A percentile compares a stretch with the other conserved stretches of the same genome.
Evolutionary conservation across 2,113 vertebrate genomes (phyloP).

Genomic region (Anoura caudifer): DNA sequence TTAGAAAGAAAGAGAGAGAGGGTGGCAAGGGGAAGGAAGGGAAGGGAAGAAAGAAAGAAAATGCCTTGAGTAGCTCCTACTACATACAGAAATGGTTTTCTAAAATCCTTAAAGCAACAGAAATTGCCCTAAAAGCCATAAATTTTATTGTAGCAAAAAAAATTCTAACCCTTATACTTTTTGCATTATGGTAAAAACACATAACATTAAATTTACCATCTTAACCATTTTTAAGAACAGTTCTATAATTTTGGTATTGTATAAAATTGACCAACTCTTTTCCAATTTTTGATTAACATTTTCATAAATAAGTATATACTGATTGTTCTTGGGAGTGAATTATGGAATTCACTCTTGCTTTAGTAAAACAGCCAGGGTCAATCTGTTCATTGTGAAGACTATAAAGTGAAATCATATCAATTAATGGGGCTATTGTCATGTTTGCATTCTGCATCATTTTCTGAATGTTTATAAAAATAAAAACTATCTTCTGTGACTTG

Average conservation of each 20-base stretch:
- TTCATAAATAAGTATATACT: background rate
- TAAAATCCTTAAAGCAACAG: background rate
- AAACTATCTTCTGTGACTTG: background rate
- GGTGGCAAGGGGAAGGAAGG: background rate
- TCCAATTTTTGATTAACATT: background rate
- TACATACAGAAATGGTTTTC: background rate
- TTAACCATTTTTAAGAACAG: background rate
- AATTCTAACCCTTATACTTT: background rate
- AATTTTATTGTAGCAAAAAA: background rate
- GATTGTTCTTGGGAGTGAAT: background rate
- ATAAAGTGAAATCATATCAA: rapidly evolving
- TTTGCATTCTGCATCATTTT: background rate
- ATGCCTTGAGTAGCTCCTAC: background rate
- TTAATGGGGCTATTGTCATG: no score
- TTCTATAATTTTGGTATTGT: background rate
- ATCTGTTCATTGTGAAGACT: background rate
- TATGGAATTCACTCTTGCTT: background rate
- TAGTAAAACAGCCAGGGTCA: background rate
- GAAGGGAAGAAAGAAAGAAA: background rate
- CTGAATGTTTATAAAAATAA: background rate
- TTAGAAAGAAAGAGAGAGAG: background rate
- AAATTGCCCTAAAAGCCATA: background rate
- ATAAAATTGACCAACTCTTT: background rate
- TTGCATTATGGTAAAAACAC: background rate
- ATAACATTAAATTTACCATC: background rate